These are phyloP conservation scores for Monarcha castaneiventris DNA, from an alignment of 2,113 vertebrate genomes.

Conservation along the genomic window DNA sequence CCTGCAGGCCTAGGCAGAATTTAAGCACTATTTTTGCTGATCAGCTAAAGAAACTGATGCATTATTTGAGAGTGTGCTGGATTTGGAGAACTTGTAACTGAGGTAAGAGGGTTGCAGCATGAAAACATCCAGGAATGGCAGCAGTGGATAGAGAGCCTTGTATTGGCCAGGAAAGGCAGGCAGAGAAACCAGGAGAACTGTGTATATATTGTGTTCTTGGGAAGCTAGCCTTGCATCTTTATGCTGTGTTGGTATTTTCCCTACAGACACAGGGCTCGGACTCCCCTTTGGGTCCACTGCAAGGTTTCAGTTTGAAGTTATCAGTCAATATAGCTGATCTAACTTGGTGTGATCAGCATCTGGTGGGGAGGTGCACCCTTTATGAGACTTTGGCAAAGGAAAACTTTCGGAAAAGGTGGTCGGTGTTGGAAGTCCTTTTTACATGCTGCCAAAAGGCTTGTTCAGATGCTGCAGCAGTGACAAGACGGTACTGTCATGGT, in stretches of 20 bases:
- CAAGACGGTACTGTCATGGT: neutral
- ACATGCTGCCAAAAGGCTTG: neutral
- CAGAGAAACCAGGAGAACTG: neutral
- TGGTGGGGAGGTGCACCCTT: neutral
- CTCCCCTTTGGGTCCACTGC: neutral
- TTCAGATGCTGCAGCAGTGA: neutral
- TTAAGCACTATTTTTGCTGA: neutral
- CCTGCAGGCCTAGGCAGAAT: neutral
- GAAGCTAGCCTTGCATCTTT: neutral
- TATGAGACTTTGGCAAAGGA: neutral
- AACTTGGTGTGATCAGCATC: neutral
- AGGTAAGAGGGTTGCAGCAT: neutral
- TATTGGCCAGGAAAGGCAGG: neutral
- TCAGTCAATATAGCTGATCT: rapidly evolving
- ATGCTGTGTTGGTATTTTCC: neutral
- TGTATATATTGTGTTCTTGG: neutral
- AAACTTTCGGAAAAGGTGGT: neutral
- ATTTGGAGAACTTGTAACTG: neutral
- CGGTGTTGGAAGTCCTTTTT: neutral
- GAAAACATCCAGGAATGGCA: neutral
- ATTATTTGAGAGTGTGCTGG: neutral
- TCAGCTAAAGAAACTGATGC: neutral
- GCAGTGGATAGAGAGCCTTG: neutral
- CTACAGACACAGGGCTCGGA: neutral
- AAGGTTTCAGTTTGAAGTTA: neutral